These are phyloP conservation scores for Drosophila prostipennis DNA, from an alignment of 2,888 invertebrate species.

Conservation along the genomic window DNA sequence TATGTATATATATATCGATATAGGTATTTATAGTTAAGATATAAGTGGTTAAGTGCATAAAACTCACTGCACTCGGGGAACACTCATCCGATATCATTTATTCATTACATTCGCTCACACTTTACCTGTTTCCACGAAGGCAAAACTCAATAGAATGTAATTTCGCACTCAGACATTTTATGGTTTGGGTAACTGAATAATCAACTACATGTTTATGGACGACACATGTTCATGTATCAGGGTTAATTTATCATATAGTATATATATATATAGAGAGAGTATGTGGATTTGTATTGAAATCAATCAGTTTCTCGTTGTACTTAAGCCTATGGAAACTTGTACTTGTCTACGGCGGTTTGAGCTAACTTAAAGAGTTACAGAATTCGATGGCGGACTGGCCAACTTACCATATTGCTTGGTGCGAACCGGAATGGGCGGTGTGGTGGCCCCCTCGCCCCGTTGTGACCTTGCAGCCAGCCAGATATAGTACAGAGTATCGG, in stretches of 20 bases:
- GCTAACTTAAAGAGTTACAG: slow-evolving; percentile 52
- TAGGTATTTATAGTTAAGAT: slow-evolving; percentile 14
- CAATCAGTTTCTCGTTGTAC: slow-evolving; percentile 46
- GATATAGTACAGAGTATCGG: slow-evolving; percentile 98
- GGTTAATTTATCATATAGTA: slow-evolving; percentile 27
- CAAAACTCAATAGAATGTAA: slow-evolving; percentile 28
- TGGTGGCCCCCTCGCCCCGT: slow-evolving; percentile 97
- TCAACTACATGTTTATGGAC: slow-evolving; percentile 58
- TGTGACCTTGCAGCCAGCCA: slow-evolving; percentile 98
- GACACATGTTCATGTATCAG: slow-evolving; percentile 33
- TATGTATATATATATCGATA: slow-evolving; percentile 30
- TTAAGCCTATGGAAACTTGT: slow-evolving; percentile 67
- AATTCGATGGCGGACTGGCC: background rate
- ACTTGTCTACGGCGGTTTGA: slow-evolving; percentile 63
- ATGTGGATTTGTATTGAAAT: slow-evolving; percentile 31
- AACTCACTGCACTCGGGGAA: slow-evolving; percentile 26
- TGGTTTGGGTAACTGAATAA: slow-evolving; percentile 53
- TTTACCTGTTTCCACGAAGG: slow-evolving; percentile 50
- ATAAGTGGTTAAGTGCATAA: slow-evolving; percentile 52
- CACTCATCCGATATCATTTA: slow-evolving; percentile 36
- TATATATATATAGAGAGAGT: slow-evolving; percentile 29
- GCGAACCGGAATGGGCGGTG: slow-evolving; percentile 96
- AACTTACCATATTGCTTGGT: slow-evolving; percentile 99
- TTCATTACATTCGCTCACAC: slow-evolving; percentile 24
- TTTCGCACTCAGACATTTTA: slow-evolving; percentile 38